Evolutionary conservation across 2,797 vertebrate genomes (phyloP), one percentile per base, ranked within the genome.

Genomic region (Pelobates cultripes): DNA sequence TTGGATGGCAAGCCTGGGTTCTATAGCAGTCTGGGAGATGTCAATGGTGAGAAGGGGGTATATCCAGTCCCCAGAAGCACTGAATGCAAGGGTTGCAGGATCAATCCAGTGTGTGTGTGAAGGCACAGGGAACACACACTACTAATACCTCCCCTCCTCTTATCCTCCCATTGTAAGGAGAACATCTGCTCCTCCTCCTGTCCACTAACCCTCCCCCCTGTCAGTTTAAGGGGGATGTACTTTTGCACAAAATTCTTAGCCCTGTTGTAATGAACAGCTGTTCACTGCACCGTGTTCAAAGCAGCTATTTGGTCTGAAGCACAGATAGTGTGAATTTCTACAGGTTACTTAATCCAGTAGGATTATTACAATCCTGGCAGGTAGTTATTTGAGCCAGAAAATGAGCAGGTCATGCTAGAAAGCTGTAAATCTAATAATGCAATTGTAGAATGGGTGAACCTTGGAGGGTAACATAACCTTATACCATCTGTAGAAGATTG

Each of bases 281-380:
- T 70, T 73, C 70, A 42, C 43, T 57, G 72, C n/a, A 2, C 40
- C 7, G 68, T n/a, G 43, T 14, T 70, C 43, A 44, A 45, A 70
- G 68, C 42, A 70, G 68, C 14, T 70, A 45, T 70, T 70, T 15
- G 44, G 68, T n/a, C 45, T 44, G 61, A 64, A 4, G 6, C 28
- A 28, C 1, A 64, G 28, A 40, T 14, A 0, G 61, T 64, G 61
- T 6, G 61, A n/a, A 64, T 64, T 64, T 64, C 43, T 44, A 4
- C 13, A 41, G 42, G 28, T 70, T 70, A 45, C 45, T 69, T n/a
- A 82, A 85, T 86, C 72, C 47, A 82, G 71, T 81, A 86, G 42
- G 74, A 77, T 71, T 3, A 42, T 17, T 51, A 6, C 12, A 7
- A 64, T n/a, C 47, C 61, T 64, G 3, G 4, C 61, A 28, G 61